These are phyloP conservation scores for Acrocephalus arundinaceus DNA, from an alignment of 2,113 vertebrate species.

Conservation along the genomic window DNA sequence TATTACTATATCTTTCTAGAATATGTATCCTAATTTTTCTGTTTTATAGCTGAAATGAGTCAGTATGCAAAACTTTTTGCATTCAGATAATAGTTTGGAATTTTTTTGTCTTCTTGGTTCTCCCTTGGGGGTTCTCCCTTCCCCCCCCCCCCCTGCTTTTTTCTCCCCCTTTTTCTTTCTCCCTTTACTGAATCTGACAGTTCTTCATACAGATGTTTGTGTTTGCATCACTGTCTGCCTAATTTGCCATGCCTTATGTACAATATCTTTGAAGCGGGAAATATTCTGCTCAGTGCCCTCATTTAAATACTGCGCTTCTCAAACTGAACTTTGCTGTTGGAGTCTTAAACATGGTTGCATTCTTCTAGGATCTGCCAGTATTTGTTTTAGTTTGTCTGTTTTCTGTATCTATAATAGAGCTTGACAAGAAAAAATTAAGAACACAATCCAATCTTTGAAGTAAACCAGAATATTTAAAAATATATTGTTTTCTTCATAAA, in stretches of 20 bases:
- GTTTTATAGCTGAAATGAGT: neutral
- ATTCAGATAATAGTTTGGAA: neutral
- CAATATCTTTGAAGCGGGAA: neutral
- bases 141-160: no score
- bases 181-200: neutral
- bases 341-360: neutral
- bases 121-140: no score
- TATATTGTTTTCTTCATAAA: fast-evolving
- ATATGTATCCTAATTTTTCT: neutral
- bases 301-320: neutral
- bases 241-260: neutral
- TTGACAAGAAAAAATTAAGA: neutral
- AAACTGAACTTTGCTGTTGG: neutral
- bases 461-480: neutral
- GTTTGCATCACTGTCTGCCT: neutral
- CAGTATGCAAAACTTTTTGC: neutral
- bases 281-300: neutral
- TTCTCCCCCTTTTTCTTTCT: no score
- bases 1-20: neutral
- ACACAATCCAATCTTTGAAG: neutral
- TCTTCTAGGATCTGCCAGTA: neutral
- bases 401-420: neutral
- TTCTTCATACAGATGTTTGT: neutral
- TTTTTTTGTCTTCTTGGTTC: neutral
- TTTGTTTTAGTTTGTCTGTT: neutral